Evolutionary conservation across 1,140 invertebrate genomes (phyloP).

Genomic region (Ptiloglossa arizonensis): DNA sequence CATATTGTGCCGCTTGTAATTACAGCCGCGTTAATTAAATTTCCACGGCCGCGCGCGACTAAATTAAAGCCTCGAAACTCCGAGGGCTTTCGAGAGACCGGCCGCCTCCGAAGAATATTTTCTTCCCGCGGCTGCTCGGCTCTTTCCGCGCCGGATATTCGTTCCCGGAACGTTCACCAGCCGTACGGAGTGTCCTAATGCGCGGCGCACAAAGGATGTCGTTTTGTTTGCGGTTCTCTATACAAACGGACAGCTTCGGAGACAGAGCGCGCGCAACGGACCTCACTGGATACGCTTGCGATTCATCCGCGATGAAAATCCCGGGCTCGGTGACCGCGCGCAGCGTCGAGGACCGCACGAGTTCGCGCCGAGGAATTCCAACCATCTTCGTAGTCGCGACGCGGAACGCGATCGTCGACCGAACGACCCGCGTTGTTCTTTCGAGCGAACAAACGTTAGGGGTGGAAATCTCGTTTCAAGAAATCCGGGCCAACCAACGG

Average conservation of each 20-base stretch:
- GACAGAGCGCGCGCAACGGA: slow-evolving; percentile 4
- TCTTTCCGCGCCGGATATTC: background rate
- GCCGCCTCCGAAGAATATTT: slow-evolving; percentile 6
- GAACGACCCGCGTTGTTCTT: too few species aligned
- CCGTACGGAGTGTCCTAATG: slow-evolving; percentile 7
- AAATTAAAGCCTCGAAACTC: slow-evolving; percentile 2
- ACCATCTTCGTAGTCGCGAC: too few species aligned
- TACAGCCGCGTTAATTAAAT: slow-evolving; percentile 40
- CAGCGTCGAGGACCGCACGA: too few species aligned
- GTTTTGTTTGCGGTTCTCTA: slow-evolving; percentile 33
- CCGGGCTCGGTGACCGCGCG: too few species aligned
- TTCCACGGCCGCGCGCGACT: background rate
- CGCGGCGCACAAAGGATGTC: slow-evolving; percentile 14
- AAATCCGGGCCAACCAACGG: too few species aligned
- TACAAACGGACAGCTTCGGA: slow-evolving; percentile 31
- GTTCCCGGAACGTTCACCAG: background rate
- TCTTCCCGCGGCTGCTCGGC: background rate
- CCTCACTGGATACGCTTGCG: background rate
- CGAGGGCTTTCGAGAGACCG: background rate
- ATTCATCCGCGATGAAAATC: background rate
- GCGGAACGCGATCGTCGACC: too few species aligned
- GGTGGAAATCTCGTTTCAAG: too few species aligned
- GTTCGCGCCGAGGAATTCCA: too few species aligned
- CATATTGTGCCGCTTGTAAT: slow-evolving; percentile 12
- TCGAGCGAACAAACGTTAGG: too few species aligned